phyloP scores from a whole-genome alignment of 2,888 invertebrate species.

The Pseudoips prasinana region DNA sequence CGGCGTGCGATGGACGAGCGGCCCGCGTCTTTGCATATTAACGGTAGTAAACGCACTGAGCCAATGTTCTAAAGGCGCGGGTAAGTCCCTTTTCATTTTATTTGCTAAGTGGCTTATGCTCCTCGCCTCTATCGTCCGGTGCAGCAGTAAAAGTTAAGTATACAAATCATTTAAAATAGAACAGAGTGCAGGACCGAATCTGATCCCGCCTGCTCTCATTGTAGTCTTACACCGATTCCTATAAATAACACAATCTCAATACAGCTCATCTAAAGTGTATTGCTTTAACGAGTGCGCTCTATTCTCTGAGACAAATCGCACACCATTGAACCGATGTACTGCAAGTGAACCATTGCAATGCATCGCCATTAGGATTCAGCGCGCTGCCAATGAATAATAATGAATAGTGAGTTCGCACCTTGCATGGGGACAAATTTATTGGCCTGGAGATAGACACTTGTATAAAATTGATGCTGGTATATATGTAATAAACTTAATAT shows the following conservation, averaged over 20 bases:
- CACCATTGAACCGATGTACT: conserved; percentile 1
- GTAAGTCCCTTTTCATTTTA: no score
- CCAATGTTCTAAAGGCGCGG: no score
- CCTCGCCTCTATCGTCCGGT: no score
- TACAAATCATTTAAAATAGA: no score
- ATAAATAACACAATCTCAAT: background rate
- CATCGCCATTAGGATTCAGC: conserved; percentile 35
- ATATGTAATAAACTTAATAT: background rate
- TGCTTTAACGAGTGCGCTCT: background rate
- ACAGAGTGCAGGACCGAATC: no score
- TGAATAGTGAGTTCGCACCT: conserved; percentile 34
- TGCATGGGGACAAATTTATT: conserved; percentile 29
- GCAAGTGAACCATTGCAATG: conserved; percentile 20
- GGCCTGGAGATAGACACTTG: conserved; percentile 24
- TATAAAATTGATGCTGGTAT: conserved; percentile 29
- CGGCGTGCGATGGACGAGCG: no score
- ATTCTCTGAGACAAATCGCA: conserved; percentile 13
- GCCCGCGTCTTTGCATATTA: no score
- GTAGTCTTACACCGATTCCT: no score
- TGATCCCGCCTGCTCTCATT: no score
- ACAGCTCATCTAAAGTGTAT: background rate
- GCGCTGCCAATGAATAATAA: conserved; percentile 36
- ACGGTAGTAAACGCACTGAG: no score
- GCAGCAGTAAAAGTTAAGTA: no score
- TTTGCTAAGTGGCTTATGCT: no score